phyloP scores from a whole-genome alignment of 2,113 vertebrate genomes.

The Indicator maculatus region DNA sequence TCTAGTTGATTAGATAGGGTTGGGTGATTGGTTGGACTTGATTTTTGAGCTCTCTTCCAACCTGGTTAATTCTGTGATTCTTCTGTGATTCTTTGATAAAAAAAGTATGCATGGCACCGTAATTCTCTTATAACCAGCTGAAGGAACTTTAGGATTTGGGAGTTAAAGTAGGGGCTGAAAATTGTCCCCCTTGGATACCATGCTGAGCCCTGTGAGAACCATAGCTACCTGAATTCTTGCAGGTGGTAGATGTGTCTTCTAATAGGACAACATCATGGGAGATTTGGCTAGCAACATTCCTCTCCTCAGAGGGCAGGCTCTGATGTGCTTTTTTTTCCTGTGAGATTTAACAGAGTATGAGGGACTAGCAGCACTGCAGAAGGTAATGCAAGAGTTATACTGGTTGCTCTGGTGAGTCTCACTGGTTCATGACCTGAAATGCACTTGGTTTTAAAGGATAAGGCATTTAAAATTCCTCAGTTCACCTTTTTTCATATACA shows the following conservation, averaged over 20 bases:
- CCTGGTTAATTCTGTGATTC: no score
- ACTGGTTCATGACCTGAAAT: background rate
- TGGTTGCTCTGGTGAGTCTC: background rate
- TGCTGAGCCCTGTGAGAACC: background rate
- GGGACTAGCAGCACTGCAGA: background rate
- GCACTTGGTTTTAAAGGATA: background rate
- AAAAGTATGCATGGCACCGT: background rate
- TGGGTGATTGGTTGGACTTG: no score
- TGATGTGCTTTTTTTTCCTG: background rate
- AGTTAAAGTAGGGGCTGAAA: background rate
- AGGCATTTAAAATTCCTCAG: background rate
- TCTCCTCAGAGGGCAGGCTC: background rate
- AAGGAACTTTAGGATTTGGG: background rate
- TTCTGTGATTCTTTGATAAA: background rate
- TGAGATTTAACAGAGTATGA: background rate
- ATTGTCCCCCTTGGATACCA: background rate
- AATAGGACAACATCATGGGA: background rate
- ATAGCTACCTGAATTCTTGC: background rate
- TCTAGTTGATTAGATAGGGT: no score
- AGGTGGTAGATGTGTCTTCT: background rate
- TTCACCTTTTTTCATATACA: background rate
- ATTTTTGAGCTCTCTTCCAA: no score
- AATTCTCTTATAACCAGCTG: background rate
- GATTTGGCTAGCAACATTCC: background rate
- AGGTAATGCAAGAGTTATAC: background rate